phyloP scores from a whole-genome alignment of 2,888 invertebrate genomes.

The Eilema depressum region DNA sequence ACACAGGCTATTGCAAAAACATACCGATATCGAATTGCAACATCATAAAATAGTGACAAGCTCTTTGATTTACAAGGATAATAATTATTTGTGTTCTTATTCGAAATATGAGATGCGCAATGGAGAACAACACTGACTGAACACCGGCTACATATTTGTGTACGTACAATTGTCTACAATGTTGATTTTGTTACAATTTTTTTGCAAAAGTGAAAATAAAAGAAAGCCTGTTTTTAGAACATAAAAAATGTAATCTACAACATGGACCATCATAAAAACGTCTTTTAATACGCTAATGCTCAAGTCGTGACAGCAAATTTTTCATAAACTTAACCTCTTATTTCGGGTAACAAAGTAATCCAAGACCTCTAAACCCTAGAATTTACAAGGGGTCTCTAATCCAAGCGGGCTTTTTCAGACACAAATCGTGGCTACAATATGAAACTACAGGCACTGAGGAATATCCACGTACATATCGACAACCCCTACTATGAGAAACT shows the following conservation, averaged over 20 bases:
- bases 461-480: constrained; percentile 22
- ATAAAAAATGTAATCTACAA: constrained; percentile 4
- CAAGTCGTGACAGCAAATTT: constrained; percentile 1
- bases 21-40: constrained; percentile 36
- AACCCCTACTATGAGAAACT: neutral
- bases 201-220: neutral
- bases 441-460: constrained; percentile 25
- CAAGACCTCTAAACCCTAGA: constrained; percentile 33
- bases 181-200: too few species aligned
- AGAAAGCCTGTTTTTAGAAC: neutral
- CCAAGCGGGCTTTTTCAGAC: constrained; percentile 38
- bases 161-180: too few species aligned
- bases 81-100: neutral
- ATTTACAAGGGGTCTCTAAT: constrained; percentile 44
- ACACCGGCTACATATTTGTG: too few species aligned
- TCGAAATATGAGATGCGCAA: neutral
- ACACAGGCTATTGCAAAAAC: constrained; percentile 19
- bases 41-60: constrained; percentile 14
- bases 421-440: constrained; percentile 42
- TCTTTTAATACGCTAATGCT: neutral
- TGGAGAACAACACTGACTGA: neutral
- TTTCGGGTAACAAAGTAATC: constrained; percentile 31
- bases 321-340: constrained; percentile 27
- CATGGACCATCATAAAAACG: neutral
- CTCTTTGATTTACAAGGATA: neutral